Percentiles rank a stretch among this genome's conserved stretches.
These are phyloP conservation scores for Sebastes schlegelii DNA, from an alignment of 2,113 vertebrate species.

Conservation along the genomic window DNA sequence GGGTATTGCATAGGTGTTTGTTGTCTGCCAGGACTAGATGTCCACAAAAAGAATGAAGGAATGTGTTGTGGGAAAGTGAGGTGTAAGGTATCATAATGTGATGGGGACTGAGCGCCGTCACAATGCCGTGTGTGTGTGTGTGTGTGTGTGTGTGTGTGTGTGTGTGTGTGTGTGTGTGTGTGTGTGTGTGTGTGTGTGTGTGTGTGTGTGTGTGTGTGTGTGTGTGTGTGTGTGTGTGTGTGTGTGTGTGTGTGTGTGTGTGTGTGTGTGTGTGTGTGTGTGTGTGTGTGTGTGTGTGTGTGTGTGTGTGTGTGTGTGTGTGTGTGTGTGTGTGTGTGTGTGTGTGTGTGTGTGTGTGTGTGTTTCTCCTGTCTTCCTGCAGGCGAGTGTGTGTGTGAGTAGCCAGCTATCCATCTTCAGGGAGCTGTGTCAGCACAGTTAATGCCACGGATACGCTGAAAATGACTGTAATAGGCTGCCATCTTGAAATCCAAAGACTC, in stretches of 20 bases:
- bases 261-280: background rate
- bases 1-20: background rate
- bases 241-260: background rate
- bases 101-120: constrained; percentile 22
- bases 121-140: constrained; percentile 9
- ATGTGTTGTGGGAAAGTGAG: constrained; percentile 18
- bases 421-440: constrained; percentile 75
- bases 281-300: constrained; percentile 13
- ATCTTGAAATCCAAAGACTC: constrained; percentile 68
- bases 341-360: too few relatives aligned
- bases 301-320: constrained; percentile 15
- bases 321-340: background rate
- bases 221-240: constrained; percentile 31
- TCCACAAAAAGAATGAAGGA: background rate
- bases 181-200: constrained; percentile 24
- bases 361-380: too few relatives aligned
- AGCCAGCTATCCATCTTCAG: constrained; percentile 56
- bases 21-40: background rate
- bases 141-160: background rate
- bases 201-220: too few relatives aligned
- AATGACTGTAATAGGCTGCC: constrained; percentile 60
- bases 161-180: background rate
- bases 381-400: too few relatives aligned
- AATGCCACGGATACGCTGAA: constrained; percentile 66
- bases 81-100: constrained; percentile 1